A percentile compares a stretch with the other conserved stretches of the same genome.
These are phyloP conservation scores for Caenorhabditis briggsae DNA, from an alignment of 1,140 invertebrate species.

Conservation along the genomic window DNA sequence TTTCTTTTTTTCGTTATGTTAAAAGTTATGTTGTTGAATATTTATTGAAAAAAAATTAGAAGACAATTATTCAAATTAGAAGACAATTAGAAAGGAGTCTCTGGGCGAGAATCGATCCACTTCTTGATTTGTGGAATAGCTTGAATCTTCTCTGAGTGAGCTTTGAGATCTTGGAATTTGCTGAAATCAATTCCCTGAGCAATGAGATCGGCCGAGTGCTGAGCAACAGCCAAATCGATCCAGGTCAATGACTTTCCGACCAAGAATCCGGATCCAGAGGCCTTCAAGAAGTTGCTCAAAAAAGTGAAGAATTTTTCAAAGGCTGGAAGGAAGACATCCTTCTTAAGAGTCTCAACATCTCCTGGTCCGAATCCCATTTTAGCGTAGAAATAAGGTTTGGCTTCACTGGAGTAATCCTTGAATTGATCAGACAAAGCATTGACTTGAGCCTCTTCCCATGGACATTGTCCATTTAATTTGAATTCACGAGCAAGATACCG, in stretches of 20 bases:
- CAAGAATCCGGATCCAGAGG: conserved; percentile 27
- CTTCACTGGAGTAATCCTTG: conserved; percentile 54
- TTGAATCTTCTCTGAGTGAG: conserved; percentile 15
- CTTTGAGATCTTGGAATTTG: conserved; percentile 3
- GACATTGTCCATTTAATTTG: not conserved
- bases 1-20: no score
- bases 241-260: conserved; percentile 58
- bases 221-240: conserved; percentile 51
- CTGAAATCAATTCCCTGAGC: conserved; percentile 18
- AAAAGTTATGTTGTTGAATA: no score
- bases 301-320: conserved; percentile 41
- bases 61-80: not conserved
- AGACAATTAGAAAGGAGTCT: conserved; percentile 33
- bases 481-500: conserved; percentile 69
- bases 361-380: conserved; percentile 19
- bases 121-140: conserved; percentile 48
- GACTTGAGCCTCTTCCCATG: conserved; percentile 47
- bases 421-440: conserved; percentile 55
- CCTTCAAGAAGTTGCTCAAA: not conserved
- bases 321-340: conserved; percentile 25
- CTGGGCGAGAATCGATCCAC: conserved; percentile 56
- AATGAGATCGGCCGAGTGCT: conserved; percentile 10
- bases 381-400: conserved; percentile 7
- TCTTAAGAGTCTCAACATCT: not conserved
- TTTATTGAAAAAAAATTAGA: not conserved